These are phyloP conservation scores for Coptodon bakossiorum DNA, from an alignment of 2,113 vertebrate genomes.

Conservation along the genomic window DNA sequence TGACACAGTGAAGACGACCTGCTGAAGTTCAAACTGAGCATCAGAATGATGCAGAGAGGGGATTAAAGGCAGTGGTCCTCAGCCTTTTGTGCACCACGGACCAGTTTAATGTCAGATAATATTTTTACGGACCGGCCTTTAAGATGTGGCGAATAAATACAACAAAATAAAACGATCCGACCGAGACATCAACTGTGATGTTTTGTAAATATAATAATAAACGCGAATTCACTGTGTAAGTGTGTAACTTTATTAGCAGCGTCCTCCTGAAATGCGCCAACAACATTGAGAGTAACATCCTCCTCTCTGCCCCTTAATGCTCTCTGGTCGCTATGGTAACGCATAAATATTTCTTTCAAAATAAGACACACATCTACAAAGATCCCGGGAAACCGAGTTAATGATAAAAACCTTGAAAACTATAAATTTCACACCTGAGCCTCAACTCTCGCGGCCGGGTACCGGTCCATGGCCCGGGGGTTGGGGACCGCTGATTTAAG, in stretches of 20 bases:
- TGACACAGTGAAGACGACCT: background rate
- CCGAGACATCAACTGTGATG: background rate
- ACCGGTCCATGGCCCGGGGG: fast-evolving
- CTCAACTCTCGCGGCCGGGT: background rate
- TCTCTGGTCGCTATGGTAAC: background rate
- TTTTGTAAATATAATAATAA: background rate
- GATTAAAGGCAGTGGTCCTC: background rate
- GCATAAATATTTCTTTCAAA: background rate
- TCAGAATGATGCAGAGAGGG: background rate
- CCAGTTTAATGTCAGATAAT: background rate
- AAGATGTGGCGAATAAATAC: background rate
- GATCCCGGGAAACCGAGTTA: fast-evolving
- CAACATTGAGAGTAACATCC: fast-evolving
- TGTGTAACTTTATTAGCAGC: background rate
- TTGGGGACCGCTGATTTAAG: background rate
- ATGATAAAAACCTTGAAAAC: fast-evolving
- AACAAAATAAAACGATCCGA: background rate
- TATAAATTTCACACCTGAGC: background rate
- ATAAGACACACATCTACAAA: background rate
- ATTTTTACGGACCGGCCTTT: background rate
- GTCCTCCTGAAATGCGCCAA: fast-evolving
- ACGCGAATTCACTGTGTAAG: fast-evolving
- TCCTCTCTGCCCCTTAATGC: background rate
- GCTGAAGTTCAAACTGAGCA: background rate
- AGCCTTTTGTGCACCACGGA: background rate